Evolutionary conservation across 2,797 vertebrate species (phyloP), one percentile per base, ranked within the genome.

Genomic region (Triplophysa yarkandensis): DNA sequence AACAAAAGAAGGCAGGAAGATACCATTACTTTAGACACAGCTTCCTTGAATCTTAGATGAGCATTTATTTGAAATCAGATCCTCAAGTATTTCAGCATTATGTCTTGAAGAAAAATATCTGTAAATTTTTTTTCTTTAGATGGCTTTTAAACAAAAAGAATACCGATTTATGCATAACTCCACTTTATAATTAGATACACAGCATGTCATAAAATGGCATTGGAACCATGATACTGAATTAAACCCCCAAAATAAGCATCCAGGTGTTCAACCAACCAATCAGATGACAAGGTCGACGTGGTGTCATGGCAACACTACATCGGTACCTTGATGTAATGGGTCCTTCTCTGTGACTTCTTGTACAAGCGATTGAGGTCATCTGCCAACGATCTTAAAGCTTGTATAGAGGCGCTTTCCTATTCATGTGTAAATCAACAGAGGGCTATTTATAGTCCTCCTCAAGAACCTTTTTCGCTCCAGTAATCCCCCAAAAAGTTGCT

Each of bases 381-480:
- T 23, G 68, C 11, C 28, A 25, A 52, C 7, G 34, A 69, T 65
- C 60, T 61, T 72, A n/a, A 2, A 63, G 52, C 46, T 55, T 34
- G n/a, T 50, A 28, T 41, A 19, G 62, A 25, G 54, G 32, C 46
- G 16, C 28, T 73, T 46, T 50, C 28, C n/a, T 11, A 17, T 11
- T n/a, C 17, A 25, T 25, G 16, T n/a, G 4, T 73, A 73, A 28
- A 66, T 50, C 39, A 70, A 71, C n/a, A 52, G 34, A 27, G 48
- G 23, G 66, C 27, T 78, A 77, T 81, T 80, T 77, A 79, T 75
- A 75, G 54, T 58, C 63, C 73, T 80, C 55, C 76, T 52, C 1
- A n/a, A 78, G 50, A 74, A 70, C 28, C 54, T n/a, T 64, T 11
- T 69, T 67, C n/a, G 69, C 72, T 82, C 70, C 70, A 81, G 75